Base-by-base conservation (phyloP, 2,888 invertebrate genomes). In the Oscheius onirici region DNA sequence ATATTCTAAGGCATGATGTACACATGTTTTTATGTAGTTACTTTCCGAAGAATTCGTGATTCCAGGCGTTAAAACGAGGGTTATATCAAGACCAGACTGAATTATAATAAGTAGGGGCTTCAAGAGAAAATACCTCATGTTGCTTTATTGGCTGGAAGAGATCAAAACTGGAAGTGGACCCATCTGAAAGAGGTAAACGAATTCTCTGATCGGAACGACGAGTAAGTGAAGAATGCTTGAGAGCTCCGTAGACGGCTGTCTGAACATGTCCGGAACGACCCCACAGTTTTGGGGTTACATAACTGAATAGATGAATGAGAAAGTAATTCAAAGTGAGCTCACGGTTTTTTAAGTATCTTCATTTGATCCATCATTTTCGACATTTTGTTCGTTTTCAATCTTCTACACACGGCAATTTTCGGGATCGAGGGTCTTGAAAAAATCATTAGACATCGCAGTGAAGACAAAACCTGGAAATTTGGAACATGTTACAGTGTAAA, bases 211-310 rank as follows among this genome's bases (percentile, higher is more conserved):
- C 69, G 41, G 17, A 41, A 13, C 34, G 61, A 22, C 72, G 40
- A 17, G 28, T 34, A 93, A 95, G 94, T 76, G 93, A 92, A 26
- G 95, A 93, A 69, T 95, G 91, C 1, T 90, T 89, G 65, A 90
- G 84, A 69, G 89, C 87, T 85, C 94, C 95, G 89, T 95, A 95
- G 66, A 95, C 90, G 73, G 95, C 93, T 1, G 95, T 95, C 89
- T 96, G 95, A 22, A 95, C 92, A 89, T 96, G 95, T 13, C 95
- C 95, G 89, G 94, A 95, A 89, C 94, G 94, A 71, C 96, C 96
- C 95, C 95, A 96, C 81, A 95, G 89, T 80, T 70, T 41, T 3
- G 83, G 82, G 20, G 83, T 82, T 43, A 71, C 65, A 58, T 84
- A 83, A 2, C 83, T 83, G 44, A 49, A 75, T 26, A 5, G 3